These are phyloP conservation scores for Pandemis heparana DNA, from an alignment of 2,888 invertebrate genomes.

Conservation along the genomic window DNA sequence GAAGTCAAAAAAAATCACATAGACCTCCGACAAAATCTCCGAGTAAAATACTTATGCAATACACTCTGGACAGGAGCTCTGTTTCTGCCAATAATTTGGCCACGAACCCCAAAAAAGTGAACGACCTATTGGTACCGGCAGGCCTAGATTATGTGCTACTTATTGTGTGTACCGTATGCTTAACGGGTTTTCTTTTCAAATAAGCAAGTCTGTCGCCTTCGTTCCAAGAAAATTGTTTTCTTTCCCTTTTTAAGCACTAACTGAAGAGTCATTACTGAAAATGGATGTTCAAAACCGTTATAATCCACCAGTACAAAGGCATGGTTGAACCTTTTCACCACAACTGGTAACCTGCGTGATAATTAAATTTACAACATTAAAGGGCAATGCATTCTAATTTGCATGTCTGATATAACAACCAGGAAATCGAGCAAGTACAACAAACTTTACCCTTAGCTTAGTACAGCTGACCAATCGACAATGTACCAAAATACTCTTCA, in stretches of 20 bases:
- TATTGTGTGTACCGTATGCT: slow-evolving; percentile 15
- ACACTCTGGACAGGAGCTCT: no score
- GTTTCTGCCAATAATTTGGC: no score
- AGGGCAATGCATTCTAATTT: slow-evolving; percentile 25
- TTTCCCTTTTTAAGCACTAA: background rate
- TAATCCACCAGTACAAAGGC: background rate
- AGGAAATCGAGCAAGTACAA: background rate
- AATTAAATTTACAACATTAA: slow-evolving; percentile 1
- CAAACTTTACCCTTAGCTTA: background rate
- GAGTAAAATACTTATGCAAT: no score
- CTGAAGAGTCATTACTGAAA: no score
- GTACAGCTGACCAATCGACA: slow-evolving; percentile 4
- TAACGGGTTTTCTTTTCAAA: slow-evolving; percentile 16
- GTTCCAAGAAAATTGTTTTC: background rate
- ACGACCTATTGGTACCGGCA: slow-evolving; percentile 8
- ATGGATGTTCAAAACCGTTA: no score
- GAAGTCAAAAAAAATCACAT: no score
- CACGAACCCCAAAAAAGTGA: slow-evolving; percentile 3
- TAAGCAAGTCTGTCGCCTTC: background rate
- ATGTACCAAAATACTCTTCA: background rate
- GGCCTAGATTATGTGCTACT: slow-evolving; percentile 8
- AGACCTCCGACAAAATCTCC: no score
- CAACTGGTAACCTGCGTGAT: background rate
- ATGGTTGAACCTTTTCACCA: background rate
- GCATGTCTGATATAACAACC: slow-evolving; percentile 15